These are phyloP conservation scores for Chionis minor DNA, from an alignment of 2,113 vertebrate genomes.

Conservation along the genomic window DNA sequence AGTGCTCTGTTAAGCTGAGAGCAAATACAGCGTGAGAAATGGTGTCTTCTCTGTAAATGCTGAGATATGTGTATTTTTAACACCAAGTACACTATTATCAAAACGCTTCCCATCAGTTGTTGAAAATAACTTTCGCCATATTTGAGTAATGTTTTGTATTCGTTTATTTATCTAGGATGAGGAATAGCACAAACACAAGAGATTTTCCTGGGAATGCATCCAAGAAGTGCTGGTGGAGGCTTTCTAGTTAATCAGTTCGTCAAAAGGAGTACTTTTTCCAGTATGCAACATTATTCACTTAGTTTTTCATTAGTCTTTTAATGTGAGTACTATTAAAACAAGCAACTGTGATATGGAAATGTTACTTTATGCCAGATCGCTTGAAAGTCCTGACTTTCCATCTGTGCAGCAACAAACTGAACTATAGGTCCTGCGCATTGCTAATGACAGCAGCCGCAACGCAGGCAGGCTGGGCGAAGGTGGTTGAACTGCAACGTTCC, in stretches of 20 bases:
- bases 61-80: background rate
- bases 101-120: background rate
- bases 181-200: background rate
- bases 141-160: slow-evolving; percentile 16
- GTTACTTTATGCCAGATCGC: background rate
- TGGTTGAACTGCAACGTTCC: background rate
- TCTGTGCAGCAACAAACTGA: background rate
- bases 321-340: background rate
- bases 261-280: slow-evolving; percentile 18
- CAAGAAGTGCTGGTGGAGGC: background rate
- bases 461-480: background rate
- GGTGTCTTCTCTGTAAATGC: background rate
- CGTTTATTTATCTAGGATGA: background rate
- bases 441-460: background rate
- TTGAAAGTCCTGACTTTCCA: background rate
- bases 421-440: background rate
- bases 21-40: background rate
- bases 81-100: background rate
- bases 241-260: slow-evolving; percentile 19
- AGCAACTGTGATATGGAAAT: background rate
- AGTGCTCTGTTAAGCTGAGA: background rate
- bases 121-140: slow-evolving; percentile 32
- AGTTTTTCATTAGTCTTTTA: slow-evolving; percentile 35
- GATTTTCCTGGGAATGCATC: background rate
- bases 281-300: slow-evolving; percentile 1